Evolutionary conservation across 2,888 invertebrate genomes (phyloP).

Genomic region (Electrophaes corylata): DNA sequence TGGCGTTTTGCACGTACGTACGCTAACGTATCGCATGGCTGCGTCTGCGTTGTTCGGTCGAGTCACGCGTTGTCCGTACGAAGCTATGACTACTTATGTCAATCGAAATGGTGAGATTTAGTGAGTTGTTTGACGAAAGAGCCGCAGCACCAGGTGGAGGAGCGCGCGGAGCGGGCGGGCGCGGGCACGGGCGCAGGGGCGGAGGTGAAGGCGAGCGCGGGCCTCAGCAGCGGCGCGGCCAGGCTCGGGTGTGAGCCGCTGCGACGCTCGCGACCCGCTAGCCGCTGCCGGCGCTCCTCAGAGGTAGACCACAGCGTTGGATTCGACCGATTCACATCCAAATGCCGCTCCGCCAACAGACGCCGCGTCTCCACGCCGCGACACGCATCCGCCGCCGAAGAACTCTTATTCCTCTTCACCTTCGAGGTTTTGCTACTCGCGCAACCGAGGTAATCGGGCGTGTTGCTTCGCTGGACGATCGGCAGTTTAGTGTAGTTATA

Average conservation of each 20-base stretch:
- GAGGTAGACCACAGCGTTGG: conserved; percentile 75
- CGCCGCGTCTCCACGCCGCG: conserved; percentile 68
- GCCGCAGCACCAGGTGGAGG: conserved; percentile 91
- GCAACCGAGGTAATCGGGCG: conserved; percentile 66
- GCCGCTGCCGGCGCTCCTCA: conserved; percentile 60
- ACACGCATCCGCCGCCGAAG: conserved; percentile 76
- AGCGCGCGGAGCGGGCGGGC: conserved; percentile 79
- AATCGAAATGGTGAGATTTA: conserved; percentile 90
- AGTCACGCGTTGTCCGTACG: conserved; percentile 18
- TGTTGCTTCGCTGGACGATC: conserved; percentile 65
- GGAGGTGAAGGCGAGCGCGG: conserved; percentile 41
- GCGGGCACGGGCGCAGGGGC: conserved; percentile 43
- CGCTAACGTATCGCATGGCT: background rate
- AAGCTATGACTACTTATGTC: conserved; percentile 62
- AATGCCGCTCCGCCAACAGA: conserved; percentile 69
- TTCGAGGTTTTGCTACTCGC: conserved; percentile 56
- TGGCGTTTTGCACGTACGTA: background rate
- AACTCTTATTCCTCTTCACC: conserved; percentile 80
- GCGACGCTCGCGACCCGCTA: conserved; percentile 60
- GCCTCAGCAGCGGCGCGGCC: conserved; percentile 85
- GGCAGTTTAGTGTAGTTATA: conserved; percentile 73
- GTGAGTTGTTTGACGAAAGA: conserved; percentile 91
- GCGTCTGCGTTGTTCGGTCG: background rate
- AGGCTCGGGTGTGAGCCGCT: conserved; percentile 69
- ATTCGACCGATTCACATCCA: conserved; percentile 77